These are phyloP conservation scores for Poeciliopsis presidionis DNA, from an alignment of 2,797 vertebrate genomes.

Conservation along the genomic window DNA sequence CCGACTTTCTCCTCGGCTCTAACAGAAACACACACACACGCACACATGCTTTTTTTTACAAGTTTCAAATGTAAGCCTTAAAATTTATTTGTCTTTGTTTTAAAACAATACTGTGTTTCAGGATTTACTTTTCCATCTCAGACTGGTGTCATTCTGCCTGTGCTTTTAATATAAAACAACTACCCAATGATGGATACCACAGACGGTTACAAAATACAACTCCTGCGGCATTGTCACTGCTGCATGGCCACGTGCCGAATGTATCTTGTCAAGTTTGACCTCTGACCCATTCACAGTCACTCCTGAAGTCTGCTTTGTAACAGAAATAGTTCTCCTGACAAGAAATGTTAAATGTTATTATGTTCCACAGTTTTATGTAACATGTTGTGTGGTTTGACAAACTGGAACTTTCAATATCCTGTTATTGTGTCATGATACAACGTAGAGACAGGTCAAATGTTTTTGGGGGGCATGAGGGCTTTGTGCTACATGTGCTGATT, in stretches of 20 bases:
- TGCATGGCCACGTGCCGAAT: slow-evolving; percentile 11
- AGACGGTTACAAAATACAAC: slow-evolving; percentile 26
- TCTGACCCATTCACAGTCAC: slow-evolving; percentile 9
- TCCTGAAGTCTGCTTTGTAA: slow-evolving; percentile 5
- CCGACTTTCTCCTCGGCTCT: slow-evolving; percentile 16
- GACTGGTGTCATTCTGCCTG: neutral
- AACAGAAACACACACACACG: too few species aligned
- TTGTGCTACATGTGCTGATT: neutral
- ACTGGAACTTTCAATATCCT: neutral
- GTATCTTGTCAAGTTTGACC: neutral
- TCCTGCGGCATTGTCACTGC: slow-evolving; percentile 11
- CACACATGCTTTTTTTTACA: too few species aligned
- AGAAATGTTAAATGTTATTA: neutral
- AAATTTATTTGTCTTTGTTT: neutral
- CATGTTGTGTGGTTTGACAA: neutral
- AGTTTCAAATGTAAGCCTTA: neutral
- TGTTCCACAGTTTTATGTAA: neutral
- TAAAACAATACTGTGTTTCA: neutral
- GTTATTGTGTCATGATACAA: neutral
- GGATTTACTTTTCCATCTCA: neutral
- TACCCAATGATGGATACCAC: neutral
- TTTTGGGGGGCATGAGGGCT: neutral
- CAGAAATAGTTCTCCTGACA: slow-evolving; percentile 7
- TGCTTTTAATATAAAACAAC: neutral
- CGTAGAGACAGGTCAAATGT: neutral